Evolutionary conservation across 2,797 vertebrate genomes (phyloP).

Genomic region (Rhinella marina): DNA sequence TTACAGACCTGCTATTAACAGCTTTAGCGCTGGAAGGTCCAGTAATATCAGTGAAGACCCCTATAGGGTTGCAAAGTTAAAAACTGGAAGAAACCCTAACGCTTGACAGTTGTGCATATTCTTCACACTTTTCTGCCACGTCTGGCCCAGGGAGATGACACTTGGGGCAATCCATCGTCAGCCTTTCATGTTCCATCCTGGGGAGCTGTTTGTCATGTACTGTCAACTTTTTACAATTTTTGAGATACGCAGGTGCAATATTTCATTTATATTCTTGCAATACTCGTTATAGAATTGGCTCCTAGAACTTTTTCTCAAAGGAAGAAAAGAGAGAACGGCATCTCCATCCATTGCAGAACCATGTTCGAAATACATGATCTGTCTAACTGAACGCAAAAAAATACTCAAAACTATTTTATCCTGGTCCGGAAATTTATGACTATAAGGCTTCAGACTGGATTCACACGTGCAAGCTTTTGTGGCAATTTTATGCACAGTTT

Average conservation of each 20-base stretch:
- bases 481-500: too few species aligned
- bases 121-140: not conserved
- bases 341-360: too few species aligned
- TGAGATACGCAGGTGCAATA: not conserved
- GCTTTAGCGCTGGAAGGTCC: slow-evolving; percentile 17
- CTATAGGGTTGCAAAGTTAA: slow-evolving; percentile 34
- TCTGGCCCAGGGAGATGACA: not conserved
- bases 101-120: slow-evolving; percentile 31
- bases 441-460: too few species aligned
- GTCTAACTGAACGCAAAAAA: too few species aligned
- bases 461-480: too few species aligned
- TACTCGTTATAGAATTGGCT: not conserved
- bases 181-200: not conserved
- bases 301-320: not conserved
- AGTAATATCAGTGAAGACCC: not conserved
- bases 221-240: not conserved
- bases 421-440: too few species aligned
- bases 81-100: slow-evolving; percentile 40
- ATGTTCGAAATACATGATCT: too few species aligned
- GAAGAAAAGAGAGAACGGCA: too few species aligned
- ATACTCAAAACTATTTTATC: too few species aligned
- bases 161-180: slow-evolving; percentile 22
- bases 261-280: not conserved
- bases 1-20: slow-evolving; percentile 57
- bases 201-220: not conserved